A percentile compares a stretch with the other conserved stretches of the same genome.
phyloP scores from a whole-genome alignment of 2,888 invertebrate genomes.

The Brenthis daphne region DNA sequence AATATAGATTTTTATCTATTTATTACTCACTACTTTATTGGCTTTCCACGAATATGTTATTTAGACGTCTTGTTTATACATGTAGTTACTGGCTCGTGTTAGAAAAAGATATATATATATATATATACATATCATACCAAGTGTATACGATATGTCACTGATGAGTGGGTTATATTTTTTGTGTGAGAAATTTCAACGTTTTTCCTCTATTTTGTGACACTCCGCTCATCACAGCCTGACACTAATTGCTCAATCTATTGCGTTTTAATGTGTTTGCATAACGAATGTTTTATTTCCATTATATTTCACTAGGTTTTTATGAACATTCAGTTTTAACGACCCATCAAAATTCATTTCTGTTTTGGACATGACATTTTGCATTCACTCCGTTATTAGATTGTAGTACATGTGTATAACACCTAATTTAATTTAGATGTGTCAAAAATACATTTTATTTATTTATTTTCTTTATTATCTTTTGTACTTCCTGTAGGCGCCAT shows the following conservation, averaged over 20 bases:
- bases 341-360: constrained; percentile 15
- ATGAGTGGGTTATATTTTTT: constrained; percentile 34
- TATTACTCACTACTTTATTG: no score
- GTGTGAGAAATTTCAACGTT: constrained; percentile 44
- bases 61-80: no score
- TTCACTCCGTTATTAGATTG: constrained; percentile 1
- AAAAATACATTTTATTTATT: no score
- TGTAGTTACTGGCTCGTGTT: no score
- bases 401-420: not conserved
- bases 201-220: constrained; percentile 41
- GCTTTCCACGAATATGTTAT: no score
- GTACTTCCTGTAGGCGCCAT: no score
- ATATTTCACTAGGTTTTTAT: constrained; percentile 24
- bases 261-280: constrained; percentile 67
- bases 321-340: constrained; percentile 18
- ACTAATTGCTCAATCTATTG: constrained; percentile 74
- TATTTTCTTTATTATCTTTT: no score
- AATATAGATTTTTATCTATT: no score
- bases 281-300: constrained; percentile 49
- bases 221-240: constrained; percentile 36
- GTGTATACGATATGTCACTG: not conserved
- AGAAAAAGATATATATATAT: no score
- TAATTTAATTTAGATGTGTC: not conserved
- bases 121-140: not conserved
- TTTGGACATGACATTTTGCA: constrained; percentile 13